Percentiles rank a stretch among this genome's conserved stretches.
phyloP scores from a whole-genome alignment of 1,140 invertebrate species.

The Halyomorpha halys region DNA sequence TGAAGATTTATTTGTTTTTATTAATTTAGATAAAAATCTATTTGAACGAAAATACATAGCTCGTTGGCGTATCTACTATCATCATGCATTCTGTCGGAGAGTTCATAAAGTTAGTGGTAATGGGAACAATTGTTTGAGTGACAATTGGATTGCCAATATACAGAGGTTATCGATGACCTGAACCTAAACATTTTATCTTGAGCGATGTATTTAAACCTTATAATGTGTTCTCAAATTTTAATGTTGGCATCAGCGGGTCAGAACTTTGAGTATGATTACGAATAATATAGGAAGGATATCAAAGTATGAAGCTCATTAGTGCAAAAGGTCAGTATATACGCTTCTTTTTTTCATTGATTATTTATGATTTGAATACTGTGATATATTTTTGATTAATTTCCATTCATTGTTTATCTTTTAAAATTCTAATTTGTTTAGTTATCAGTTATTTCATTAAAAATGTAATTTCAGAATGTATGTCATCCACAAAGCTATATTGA shows the following conservation, averaged over 20 bases:
- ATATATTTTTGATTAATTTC: neutral
- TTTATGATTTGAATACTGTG: neutral
- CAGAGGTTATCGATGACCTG: conserved; percentile 15
- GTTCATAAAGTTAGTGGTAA: neutral
- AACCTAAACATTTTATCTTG: neutral
- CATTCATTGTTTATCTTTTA: neutral
- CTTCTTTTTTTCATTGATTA: conserved; percentile 3
- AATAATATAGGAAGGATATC: neutral
- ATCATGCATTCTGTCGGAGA: neutral
- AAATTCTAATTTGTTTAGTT: neutral
- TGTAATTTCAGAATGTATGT: neutral
- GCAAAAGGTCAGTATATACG: conserved; percentile 5
- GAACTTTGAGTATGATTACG: neutral
- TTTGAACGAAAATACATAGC: too few relatives aligned
- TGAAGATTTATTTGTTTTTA: too few relatives aligned
- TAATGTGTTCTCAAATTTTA: neutral
- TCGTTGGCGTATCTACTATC: neutral
- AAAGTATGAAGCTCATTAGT: conserved; percentile 10
- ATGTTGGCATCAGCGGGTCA: neutral
- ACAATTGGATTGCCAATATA: conserved; percentile 9
- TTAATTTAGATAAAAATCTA: too few relatives aligned
- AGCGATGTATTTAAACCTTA: neutral
- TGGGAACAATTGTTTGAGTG: conserved; percentile 7
- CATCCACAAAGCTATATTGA: neutral
- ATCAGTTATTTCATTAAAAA: neutral